These are phyloP conservation scores for Acleris literana DNA, from an alignment of 2,888 invertebrate genomes.

Conservation along the genomic window DNA sequence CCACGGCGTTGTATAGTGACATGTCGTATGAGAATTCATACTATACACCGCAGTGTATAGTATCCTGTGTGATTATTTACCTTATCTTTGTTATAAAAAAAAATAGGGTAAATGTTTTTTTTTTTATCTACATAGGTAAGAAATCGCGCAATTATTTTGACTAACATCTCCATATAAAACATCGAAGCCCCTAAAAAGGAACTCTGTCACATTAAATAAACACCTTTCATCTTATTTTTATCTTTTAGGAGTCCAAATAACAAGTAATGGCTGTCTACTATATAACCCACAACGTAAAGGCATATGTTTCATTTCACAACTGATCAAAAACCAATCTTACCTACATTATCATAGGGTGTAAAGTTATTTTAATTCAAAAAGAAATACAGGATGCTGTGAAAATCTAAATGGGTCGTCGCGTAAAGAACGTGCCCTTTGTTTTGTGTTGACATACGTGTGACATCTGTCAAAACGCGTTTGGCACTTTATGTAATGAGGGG, in stretches of 20 bases:
- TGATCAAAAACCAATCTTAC: background rate
- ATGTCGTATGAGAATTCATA: too few relatives aligned
- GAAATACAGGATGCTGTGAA: background rate
- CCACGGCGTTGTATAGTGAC: too few relatives aligned
- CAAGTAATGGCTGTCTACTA: conserved; percentile 53
- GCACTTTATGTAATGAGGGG: background rate
- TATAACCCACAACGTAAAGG: conserved; percentile 29
- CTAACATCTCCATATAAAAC: background rate
- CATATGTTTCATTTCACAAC: background rate
- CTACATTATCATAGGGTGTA: background rate
- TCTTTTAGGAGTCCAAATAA: background rate
- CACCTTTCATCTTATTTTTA: too few relatives aligned
- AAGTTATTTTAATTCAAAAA: background rate
- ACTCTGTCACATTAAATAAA: background rate
- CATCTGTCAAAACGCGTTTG: conserved; percentile 1
- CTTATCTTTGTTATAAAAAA: too few relatives aligned
- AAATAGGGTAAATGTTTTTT: too few relatives aligned
- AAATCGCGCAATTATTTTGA: too few relatives aligned
- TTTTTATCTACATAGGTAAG: too few relatives aligned
- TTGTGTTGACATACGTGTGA: background rate
- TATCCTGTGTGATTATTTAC: too few relatives aligned
- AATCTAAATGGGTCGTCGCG: background rate
- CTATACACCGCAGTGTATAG: too few relatives aligned
- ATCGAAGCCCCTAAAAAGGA: background rate
- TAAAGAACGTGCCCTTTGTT: conserved; percentile 3